Percentiles rank a stretch among this genome's conserved stretches.
These are phyloP conservation scores for Helostoma temminkii DNA, from an alignment of 2,797 vertebrate species.

Conservation along the genomic window DNA sequence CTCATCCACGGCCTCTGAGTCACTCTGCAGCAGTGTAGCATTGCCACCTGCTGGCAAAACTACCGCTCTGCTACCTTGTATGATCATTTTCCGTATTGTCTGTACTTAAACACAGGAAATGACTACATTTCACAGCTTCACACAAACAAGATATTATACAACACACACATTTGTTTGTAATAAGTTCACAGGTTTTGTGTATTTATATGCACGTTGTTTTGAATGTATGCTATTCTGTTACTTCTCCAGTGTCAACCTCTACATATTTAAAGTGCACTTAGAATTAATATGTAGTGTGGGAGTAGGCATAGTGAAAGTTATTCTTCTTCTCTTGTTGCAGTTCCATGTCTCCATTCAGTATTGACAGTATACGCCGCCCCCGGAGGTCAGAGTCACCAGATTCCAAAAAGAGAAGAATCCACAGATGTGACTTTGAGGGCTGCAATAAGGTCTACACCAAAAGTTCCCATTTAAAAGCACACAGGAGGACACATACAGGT, in stretches of 20 bases:
- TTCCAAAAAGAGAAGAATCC: slow-evolving; percentile 97
- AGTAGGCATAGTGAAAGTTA: background rate
- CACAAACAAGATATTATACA: background rate
- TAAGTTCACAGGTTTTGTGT: background rate
- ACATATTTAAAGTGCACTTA: background rate
- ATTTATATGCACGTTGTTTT: background rate
- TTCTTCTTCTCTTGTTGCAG: slow-evolving; percentile 76
- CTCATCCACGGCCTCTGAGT: background rate
- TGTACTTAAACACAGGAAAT: background rate
- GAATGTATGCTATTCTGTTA: background rate
- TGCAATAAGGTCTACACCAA: slow-evolving; percentile 99
- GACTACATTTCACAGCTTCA: background rate
- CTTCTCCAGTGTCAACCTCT: background rate
- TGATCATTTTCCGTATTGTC: too few species aligned
- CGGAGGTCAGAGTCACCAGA: slow-evolving; percentile 97
- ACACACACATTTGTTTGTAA: background rate
- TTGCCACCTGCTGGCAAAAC: slow-evolving; percentile 76
- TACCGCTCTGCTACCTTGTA: background rate
- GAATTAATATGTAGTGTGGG: background rate
- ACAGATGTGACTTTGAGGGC: slow-evolving; percentile 98
- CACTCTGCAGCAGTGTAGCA: slow-evolving; percentile 28
- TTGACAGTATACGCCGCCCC: slow-evolving; percentile 97
- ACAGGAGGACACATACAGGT: slow-evolving; percentile 98
- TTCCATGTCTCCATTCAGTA: slow-evolving; percentile 98
- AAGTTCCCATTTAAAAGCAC: slow-evolving; percentile 99